Evolutionary conservation across 35 echinoderm and acorn worm species (phyloP).

Genomic region (Diadema setosum): DNA sequence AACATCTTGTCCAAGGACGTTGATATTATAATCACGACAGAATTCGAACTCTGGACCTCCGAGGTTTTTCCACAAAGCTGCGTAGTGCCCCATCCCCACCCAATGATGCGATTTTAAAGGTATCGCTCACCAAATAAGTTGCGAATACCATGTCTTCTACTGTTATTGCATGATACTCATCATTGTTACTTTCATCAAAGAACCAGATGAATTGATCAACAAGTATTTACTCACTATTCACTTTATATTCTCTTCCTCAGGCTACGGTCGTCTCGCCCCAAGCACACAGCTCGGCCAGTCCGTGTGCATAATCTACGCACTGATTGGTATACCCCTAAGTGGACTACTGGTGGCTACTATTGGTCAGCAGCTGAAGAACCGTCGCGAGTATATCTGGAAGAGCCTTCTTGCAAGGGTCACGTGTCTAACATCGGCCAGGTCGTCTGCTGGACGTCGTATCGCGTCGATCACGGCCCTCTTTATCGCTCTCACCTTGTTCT

Average conservation of each 20-base stretch:
- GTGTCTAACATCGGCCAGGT: neutral
- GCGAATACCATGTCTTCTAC: no score
- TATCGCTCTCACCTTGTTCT: constrained; percentile 7
- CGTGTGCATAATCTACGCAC: constrained; percentile 70
- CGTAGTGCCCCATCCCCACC: no score
- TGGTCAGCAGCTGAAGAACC: constrained; percentile 58
- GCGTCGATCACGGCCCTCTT: neutral
- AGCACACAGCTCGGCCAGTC: constrained; percentile 39
- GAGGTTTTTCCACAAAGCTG: no score
- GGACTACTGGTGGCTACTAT: constrained; percentile 61
- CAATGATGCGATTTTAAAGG: no score
- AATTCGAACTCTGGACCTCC: no score
- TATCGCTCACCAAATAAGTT: no score
- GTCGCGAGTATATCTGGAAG: constrained; percentile 17
- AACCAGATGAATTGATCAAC: no score
- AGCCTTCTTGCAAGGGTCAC: neutral
- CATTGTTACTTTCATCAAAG: no score
- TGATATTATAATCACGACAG: no score
- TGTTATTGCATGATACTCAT: no score
- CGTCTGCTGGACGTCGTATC: neutral
- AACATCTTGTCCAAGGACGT: no score
- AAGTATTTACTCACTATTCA: no score
- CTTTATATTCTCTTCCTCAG: neutral
- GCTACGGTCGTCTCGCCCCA: constrained; percentile 82
- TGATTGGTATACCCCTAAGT: constrained; percentile 81